A percentile compares a stretch with the other conserved stretches of the same genome.
These are phyloP conservation scores for Eurypyga helias DNA, from an alignment of 2,113 vertebrate genomes.

Conservation along the genomic window DNA sequence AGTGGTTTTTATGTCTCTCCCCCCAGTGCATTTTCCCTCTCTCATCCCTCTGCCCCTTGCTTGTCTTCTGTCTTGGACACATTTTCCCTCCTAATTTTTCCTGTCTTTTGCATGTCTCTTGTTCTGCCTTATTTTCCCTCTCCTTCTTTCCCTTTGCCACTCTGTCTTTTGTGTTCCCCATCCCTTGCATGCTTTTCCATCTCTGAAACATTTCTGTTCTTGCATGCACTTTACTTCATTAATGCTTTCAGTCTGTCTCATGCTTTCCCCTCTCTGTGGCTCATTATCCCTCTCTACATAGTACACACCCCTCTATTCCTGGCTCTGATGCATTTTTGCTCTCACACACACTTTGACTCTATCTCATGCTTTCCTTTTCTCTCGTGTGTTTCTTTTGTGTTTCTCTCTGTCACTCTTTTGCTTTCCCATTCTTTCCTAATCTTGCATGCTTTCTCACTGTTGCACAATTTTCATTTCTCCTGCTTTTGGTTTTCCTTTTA, in stretches of 20 bases:
- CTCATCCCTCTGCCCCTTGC: rapidly evolving
- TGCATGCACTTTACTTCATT: neutral
- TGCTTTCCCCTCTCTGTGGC: neutral
- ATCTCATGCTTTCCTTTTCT: neutral
- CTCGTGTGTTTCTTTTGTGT: neutral
- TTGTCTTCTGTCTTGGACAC: neutral
- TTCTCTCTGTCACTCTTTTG: neutral
- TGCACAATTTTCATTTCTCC: neutral
- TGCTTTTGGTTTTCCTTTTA: neutral
- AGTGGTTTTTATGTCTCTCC: neutral
- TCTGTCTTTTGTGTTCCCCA: neutral
- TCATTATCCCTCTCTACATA: neutral
- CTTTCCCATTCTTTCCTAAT: neutral
- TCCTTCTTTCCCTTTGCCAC: neutral
- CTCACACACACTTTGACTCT: neutral
- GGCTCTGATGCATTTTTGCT: neutral
- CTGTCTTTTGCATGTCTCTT: neutral
- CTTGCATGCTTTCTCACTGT: neutral
- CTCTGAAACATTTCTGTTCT: neutral
- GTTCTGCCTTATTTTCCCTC: neutral
- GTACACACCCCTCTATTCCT: rapidly evolving
- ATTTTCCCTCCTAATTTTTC: rapidly evolving
- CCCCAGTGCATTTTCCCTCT: neutral
- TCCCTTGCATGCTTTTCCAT: neutral
- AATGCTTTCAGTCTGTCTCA: neutral